phyloP scores from a whole-genome alignment of 1,140 invertebrate genomes.

The Tribolium madens region DNA sequence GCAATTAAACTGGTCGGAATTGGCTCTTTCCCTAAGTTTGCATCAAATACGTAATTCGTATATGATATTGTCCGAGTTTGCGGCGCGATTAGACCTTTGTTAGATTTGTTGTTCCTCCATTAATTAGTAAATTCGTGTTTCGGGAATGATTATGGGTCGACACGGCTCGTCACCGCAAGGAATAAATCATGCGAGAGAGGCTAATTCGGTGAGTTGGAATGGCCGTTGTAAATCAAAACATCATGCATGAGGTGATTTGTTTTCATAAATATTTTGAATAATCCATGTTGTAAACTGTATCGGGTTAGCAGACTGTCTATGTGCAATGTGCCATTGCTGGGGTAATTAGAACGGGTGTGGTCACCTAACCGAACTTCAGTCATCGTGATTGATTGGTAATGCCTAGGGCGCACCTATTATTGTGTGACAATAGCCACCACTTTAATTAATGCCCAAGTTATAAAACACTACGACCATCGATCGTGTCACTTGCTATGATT shows the following conservation, averaged over 20 bases:
- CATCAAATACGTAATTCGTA: background rate
- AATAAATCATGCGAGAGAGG: constrained; percentile 28
- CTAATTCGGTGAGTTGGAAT: constrained; percentile 30
- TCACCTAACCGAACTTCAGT: constrained; percentile 51
- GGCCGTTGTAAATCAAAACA: constrained; percentile 34
- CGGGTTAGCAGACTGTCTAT: constrained; percentile 3
- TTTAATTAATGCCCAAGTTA: constrained; percentile 50
- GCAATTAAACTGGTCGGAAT: background rate
- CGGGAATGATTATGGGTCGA: constrained; percentile 30
- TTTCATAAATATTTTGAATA: constrained; percentile 38
- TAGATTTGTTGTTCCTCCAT: background rate
- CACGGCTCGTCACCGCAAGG: constrained; percentile 29
- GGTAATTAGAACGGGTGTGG: constrained; percentile 53
- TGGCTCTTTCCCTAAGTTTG: background rate
- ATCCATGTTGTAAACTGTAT: constrained; percentile 30
- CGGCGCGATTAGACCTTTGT: background rate
- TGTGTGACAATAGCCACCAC: constrained; percentile 50
- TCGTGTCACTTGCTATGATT: constrained; percentile 42
- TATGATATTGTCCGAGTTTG: background rate
- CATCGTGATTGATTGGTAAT: constrained; percentile 48
- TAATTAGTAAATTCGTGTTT: constrained; percentile 24
- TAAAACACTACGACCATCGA: constrained; percentile 42
- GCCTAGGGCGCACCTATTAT: constrained; percentile 48
- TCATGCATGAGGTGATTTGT: constrained; percentile 30
- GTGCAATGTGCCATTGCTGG: constrained; percentile 30